Percentiles rank a stretch among this genome's conserved stretches.
Evolutionary conservation across 2,888 invertebrate genomes (phyloP).

Genomic region (Syrista parreyssii): DNA sequence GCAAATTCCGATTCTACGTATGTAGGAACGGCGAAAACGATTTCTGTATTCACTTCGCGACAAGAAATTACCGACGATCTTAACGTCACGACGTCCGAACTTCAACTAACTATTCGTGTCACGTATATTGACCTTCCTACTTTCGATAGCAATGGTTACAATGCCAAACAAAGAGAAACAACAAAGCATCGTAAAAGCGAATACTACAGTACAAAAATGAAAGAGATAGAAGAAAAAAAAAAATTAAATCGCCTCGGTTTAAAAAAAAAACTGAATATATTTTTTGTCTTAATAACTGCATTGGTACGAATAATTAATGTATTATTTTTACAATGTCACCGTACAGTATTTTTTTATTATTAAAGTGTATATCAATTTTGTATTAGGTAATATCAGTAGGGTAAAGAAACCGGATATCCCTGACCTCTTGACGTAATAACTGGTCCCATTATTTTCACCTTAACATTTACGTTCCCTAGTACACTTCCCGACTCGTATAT

Average conservation of each 20-base stretch:
- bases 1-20: neutral
- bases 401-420: neutral
- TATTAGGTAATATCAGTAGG: neutral
- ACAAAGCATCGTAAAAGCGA: neutral
- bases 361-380: neutral
- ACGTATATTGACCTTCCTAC: neutral
- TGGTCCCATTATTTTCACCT: slow-evolving; percentile 26
- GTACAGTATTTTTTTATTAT: neutral
- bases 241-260: neutral
- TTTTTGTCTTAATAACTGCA: neutral
- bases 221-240: neutral
- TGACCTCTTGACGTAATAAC: neutral
- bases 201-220: neutral
- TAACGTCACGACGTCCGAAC: neutral
- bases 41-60: neutral
- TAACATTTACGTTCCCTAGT: slow-evolving; percentile 38
- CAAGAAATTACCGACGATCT: neutral
- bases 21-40: neutral
- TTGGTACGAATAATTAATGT: neutral
- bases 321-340: neutral
- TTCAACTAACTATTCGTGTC: neutral
- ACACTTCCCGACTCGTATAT: slow-evolving; percentile 35
- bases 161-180: neutral
- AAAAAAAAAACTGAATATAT: slow-evolving; percentile 6
- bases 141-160: neutral